Conservation (phyloP, 2,113 vertebrate species). For the Meleagris gallopavo region DNA sequence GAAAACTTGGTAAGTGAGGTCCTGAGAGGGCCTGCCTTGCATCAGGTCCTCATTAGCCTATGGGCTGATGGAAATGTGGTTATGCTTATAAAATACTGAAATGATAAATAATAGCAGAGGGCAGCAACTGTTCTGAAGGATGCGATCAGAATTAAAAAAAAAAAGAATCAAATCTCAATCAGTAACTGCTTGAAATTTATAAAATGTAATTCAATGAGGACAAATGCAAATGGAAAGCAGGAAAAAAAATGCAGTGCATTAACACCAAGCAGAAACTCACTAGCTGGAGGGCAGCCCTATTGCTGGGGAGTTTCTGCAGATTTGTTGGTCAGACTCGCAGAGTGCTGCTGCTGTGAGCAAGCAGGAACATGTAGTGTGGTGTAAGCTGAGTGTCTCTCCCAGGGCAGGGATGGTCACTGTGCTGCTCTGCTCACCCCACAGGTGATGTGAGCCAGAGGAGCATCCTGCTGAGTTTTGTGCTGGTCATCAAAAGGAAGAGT, state of each 20-base stretch:
- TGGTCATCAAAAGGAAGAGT: background rate
- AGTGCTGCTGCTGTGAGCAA: background rate
- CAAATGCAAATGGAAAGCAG: background rate
- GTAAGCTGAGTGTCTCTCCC: rapidly evolving
- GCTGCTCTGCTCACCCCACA: background rate
- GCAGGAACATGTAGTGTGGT: background rate
- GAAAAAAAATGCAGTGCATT: background rate
- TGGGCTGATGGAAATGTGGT: background rate
- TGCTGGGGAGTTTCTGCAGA: background rate
- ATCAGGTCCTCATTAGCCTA: background rate
- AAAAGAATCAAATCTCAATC: background rate
- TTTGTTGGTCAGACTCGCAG: background rate
- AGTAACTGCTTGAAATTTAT: background rate
- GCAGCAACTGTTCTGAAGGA: background rate
- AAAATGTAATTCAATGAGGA: background rate
- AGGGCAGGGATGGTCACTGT: background rate
- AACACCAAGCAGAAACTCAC: background rate
- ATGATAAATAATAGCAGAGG: background rate
- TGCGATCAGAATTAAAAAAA: background rate
- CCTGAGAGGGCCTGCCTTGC: background rate
- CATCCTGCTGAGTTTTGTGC: background rate
- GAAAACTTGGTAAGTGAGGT: background rate
- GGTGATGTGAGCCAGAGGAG: background rate
- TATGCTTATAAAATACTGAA: background rate
- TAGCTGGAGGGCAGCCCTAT: background rate